phyloP scores from a whole-genome alignment of 2,888 invertebrate genomes.

The Cheilosia soror region DNA sequence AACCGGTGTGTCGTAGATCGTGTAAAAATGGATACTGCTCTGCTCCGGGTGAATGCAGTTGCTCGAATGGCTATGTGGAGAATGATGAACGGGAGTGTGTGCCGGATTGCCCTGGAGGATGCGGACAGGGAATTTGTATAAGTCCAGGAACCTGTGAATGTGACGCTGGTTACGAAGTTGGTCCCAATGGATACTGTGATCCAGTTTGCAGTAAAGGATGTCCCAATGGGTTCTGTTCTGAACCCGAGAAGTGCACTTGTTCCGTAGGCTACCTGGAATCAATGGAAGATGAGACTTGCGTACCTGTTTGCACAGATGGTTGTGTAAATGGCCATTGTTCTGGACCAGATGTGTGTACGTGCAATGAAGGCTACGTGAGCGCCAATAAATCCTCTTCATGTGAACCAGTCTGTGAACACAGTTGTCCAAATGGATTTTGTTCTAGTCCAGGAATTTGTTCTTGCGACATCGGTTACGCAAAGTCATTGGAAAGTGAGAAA shows the following conservation, averaged over 20 bases:
- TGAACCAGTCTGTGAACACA: constrained; percentile 78
- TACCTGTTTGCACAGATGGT: constrained; percentile 77
- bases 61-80: constrained; percentile 84
- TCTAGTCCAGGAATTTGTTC: constrained; percentile 85
- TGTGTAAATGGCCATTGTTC: constrained; percentile 84
- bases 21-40: constrained; percentile 80
- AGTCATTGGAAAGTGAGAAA: background rate
- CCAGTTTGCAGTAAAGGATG: constrained; percentile 79
- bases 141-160: constrained; percentile 81
- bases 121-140: constrained; percentile 78
- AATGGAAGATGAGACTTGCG: constrained; percentile 77
- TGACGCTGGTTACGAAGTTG: constrained; percentile 78
- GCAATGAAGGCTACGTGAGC: constrained; percentile 30
- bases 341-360: constrained; percentile 18
- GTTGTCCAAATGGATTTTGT: constrained; percentile 83
- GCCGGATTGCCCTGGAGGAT: constrained; percentile 75
- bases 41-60: constrained; percentile 79
- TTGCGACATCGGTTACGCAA: constrained; percentile 84
- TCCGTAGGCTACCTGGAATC: constrained; percentile 85
- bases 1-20: constrained; percentile 76
- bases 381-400: constrained; percentile 74
- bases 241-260: constrained; percentile 87
- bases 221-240: constrained; percentile 85
- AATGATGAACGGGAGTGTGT: constrained; percentile 73
- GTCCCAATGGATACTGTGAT: constrained; percentile 84